Evolutionary conservation across 1,140 invertebrate species (phyloP).

Genomic region (Brachionus paranguensis): DNA sequence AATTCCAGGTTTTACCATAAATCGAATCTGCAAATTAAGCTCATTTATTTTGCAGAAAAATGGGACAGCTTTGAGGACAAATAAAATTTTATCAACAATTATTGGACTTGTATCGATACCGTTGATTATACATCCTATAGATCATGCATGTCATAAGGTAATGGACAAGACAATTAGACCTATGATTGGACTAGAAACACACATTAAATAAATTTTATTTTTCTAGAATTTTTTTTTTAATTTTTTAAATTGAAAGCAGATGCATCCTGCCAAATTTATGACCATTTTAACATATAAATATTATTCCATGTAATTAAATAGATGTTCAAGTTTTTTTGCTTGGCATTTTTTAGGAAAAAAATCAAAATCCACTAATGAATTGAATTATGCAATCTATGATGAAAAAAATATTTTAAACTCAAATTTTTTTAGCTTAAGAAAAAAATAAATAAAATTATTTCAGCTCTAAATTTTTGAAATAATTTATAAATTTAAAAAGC

Average conservation of each 20-base stretch:
- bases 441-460: neutral
- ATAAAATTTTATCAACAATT: constrained; percentile 65
- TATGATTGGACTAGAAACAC: neutral
- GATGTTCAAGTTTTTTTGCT: neutral
- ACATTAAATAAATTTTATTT: neutral
- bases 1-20: constrained; percentile 85
- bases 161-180: constrained; percentile 67
- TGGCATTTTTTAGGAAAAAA: neutral
- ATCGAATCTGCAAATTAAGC: constrained; percentile 69
- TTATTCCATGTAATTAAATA: too few species aligned
- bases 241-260: neutral
- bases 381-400: neutral
- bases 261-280: too few species aligned
- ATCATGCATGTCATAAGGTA: constrained; percentile 67
- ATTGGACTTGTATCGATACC: constrained; percentile 78
- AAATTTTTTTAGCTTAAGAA: neutral
- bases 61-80: constrained; percentile 54
- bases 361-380: neutral
- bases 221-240: neutral
- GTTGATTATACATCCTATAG: constrained; percentile 85
- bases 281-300: too few species aligned
- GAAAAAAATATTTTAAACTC: too few species aligned
- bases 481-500: neutral
- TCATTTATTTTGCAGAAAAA: constrained; percentile 59
- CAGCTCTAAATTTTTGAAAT: neutral